Base-by-base conservation (phyloP, 2,113 vertebrate species). In the Pluvianellus socialis region DNA sequence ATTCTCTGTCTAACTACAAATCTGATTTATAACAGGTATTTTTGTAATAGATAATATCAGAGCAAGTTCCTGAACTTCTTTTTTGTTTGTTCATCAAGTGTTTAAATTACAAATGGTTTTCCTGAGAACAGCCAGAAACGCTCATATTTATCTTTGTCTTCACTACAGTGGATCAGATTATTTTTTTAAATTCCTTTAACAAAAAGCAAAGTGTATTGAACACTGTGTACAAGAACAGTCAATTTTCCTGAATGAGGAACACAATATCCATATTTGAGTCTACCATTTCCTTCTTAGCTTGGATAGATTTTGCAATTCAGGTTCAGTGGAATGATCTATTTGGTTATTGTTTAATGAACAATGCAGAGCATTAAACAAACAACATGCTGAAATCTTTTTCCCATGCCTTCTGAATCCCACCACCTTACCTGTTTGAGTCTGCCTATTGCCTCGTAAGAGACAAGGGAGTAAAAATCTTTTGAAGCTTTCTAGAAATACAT, bases 331-430 rank as follows among this genome's bases (percentile, higher is more conserved):
- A 61, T 88, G 95, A 89, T 87, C 86, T 91, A 17, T 94, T 96
- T 77, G 65, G 68, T 96, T 96, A 96, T 95, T 91, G 74, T 96
- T 90, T 63, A 94, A 70, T 85, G 91, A 95, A 97, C 89, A 96
- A 95, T 94, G 86, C 65, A 89, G 62, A 87, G 61, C 0, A 0
- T 87, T 94, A 91, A 87, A 82, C 76, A 94, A 96, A 89, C 80
- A 92, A 23, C 62, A 47, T 26, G 45, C 53, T 79, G 55, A 50
- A 85, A 59, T 27, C 55, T 86, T 81, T 88, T 79, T 62, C 83
- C 76, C 73, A 53, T 68, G 79, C 68, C 40, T 63, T 56, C 65
- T 89, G 26, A 58, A 68, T 72, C 42, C 40, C 20, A 79, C 28
- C 32, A 47, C 52, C 14, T 73, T 94, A 95, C 59, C 86, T 85